phyloP scores from a whole-genome alignment of 2,888 invertebrate genomes.

The Pollenia angustigena region DNA sequence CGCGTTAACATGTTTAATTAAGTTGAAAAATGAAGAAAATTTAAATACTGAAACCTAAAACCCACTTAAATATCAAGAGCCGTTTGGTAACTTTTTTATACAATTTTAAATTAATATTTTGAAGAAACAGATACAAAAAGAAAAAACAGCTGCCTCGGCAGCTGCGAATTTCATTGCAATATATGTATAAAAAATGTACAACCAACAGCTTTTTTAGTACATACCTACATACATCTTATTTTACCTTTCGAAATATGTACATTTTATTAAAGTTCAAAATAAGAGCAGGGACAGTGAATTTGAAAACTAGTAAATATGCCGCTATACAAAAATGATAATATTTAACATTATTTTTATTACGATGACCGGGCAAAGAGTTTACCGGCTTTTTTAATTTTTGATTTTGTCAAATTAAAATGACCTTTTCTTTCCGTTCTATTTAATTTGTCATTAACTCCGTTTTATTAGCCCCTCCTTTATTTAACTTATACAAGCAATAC shows the following conservation, averaged over 20 bases:
- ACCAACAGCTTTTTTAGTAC: no score
- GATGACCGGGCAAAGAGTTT: conserved; percentile 1
- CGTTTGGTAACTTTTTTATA: conserved; percentile 48
- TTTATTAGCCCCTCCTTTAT: conserved; percentile 33
- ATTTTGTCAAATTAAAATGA: conserved; percentile 7
- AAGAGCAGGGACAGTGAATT: neutral
- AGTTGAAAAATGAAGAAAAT: conserved; percentile 34
- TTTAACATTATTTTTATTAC: neutral
- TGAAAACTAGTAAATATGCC: neutral
- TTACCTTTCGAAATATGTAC: neutral
- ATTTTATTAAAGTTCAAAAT: neutral
- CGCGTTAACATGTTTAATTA: conserved; percentile 65
- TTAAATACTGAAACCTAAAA: conserved; percentile 38
- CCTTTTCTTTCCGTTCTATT: conserved; percentile 16
- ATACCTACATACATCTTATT: neutral
- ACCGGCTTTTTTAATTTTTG: conserved; percentile 14
- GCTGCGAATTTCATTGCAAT: conserved; percentile 37
- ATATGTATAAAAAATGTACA: neutral
- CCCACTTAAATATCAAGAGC: conserved; percentile 67
- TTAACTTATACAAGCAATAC: conserved; percentile 8
- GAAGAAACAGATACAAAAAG: conserved; percentile 39
- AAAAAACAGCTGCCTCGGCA: conserved; percentile 55
- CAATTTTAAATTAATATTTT: conserved; percentile 13
- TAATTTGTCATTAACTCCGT: conserved; percentile 2
- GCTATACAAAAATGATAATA: neutral